A percentile compares a stretch with the other conserved stretches of the same genome.
phyloP scores from a whole-genome alignment of 1,140 invertebrate genomes.

The Adelges cooleyi region DNA sequence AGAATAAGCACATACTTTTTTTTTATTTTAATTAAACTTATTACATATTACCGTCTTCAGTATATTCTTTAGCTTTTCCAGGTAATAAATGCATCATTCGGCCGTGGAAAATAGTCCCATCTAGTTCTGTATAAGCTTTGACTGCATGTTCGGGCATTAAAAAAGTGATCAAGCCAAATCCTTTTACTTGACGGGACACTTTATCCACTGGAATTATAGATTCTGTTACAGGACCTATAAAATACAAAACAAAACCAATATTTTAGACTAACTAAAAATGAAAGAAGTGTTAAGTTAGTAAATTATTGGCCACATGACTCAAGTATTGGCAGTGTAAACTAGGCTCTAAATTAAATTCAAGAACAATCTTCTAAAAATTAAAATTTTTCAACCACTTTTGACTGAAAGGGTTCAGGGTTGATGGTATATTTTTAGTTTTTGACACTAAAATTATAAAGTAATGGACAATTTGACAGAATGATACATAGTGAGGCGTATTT shows the following conservation, averaged over 20 bases:
- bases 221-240: conserved; percentile 70
- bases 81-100: conserved; percentile 88
- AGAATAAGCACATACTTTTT: too few relatives aligned
- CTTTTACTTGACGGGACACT: conserved; percentile 73
- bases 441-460: too few relatives aligned
- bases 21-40: background rate
- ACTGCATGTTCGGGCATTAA: conserved; percentile 92
- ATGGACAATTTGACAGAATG: too few relatives aligned
- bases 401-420: too few relatives aligned
- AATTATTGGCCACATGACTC: too few relatives aligned
- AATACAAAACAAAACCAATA: background rate
- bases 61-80: conserved; percentile 57
- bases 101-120: conserved; percentile 81
- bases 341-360: too few relatives aligned
- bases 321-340: too few relatives aligned
- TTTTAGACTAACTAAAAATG: background rate
- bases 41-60: conserved; percentile 32
- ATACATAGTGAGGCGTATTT: too few relatives aligned
- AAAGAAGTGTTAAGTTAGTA: too few relatives aligned
- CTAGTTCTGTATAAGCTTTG: conserved; percentile 72
- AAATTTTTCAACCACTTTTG: too few relatives aligned
- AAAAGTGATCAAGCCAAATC: conserved; percentile 87
- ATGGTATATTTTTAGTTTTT: too few relatives aligned
- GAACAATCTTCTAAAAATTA: too few relatives aligned
- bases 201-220: conserved; percentile 81